Evolutionary conservation across 2,797 vertebrate species (phyloP).

Genomic region (Numenius phaeopus): DNA sequence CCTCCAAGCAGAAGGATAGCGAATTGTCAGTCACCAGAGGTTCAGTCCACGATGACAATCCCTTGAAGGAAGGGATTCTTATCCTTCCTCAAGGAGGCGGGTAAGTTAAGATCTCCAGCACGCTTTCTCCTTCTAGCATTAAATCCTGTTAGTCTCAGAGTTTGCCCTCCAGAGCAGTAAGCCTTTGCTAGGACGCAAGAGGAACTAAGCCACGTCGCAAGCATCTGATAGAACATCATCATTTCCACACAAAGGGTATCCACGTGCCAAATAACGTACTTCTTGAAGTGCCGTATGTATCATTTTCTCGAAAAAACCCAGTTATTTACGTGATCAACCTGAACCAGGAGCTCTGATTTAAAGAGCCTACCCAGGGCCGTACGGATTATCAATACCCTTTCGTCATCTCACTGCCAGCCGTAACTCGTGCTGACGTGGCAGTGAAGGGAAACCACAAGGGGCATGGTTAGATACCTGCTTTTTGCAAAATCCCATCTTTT

Average conservation of each 20-base stretch:
- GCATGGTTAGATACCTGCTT: background rate
- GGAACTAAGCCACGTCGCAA: background rate
- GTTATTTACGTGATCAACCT: background rate
- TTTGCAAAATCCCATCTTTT: background rate
- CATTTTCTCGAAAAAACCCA: background rate
- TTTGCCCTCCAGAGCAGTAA: background rate
- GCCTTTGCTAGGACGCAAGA: background rate
- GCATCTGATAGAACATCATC: background rate
- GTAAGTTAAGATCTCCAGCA: background rate
- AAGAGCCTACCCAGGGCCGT: background rate
- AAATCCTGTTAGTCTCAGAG: background rate
- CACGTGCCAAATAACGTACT: background rate
- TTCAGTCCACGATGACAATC: background rate
- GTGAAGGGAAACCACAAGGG: background rate
- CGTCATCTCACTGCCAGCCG: fast-evolving
- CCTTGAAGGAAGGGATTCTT: background rate
- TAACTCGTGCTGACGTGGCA: background rate
- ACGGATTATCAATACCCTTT: background rate
- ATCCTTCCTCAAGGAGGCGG: background rate
- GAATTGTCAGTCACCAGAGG: background rate
- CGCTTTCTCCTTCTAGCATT: background rate
- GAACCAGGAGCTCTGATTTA: background rate
- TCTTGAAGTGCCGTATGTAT: fast-evolving
- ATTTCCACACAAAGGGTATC: background rate
- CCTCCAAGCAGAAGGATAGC: background rate